These are phyloP conservation scores for Pseudotriccus pelzelni DNA, from an alignment of 2,797 vertebrate species.

Conservation along the genomic window DNA sequence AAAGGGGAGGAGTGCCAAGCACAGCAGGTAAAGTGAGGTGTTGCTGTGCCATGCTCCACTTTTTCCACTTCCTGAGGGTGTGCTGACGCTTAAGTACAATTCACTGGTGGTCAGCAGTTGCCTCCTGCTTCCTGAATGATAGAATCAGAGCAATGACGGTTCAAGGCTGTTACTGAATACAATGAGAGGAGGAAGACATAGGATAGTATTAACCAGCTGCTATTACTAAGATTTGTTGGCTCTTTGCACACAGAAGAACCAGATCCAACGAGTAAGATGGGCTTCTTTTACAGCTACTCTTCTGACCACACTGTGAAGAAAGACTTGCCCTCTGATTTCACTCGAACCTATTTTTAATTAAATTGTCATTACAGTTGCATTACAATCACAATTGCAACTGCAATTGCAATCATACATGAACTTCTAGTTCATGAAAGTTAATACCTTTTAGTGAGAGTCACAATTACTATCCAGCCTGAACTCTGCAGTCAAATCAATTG, in stretches of 20 bases:
- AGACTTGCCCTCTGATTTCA: neutral
- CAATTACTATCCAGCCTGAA: neutral
- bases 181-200: slow-evolving; percentile 20
- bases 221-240: neutral
- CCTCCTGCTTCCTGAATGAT: slow-evolving; percentile 50
- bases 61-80: neutral
- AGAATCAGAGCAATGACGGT: neutral
- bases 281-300: neutral
- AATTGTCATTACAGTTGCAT: neutral
- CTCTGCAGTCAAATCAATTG: neutral
- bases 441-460: neutral
- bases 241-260: neutral
- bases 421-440: neutral
- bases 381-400: neutral
- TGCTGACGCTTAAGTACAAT: slow-evolving; percentile 7
- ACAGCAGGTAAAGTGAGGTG: slow-evolving; percentile 24
- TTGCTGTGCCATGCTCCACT: slow-evolving; percentile 20
- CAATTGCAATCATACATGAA: neutral
- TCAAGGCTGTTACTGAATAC: slow-evolving; percentile 40
- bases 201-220: slow-evolving; percentile 23
- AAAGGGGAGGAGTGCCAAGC: neutral
- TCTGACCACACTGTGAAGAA: neutral
- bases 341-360: neutral
- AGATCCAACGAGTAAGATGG: neutral
- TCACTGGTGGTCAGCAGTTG: slow-evolving; percentile 3